These are phyloP conservation scores for Holcopasites calliopsidis DNA, from an alignment of 1,140 invertebrate species.

Conservation along the genomic window DNA sequence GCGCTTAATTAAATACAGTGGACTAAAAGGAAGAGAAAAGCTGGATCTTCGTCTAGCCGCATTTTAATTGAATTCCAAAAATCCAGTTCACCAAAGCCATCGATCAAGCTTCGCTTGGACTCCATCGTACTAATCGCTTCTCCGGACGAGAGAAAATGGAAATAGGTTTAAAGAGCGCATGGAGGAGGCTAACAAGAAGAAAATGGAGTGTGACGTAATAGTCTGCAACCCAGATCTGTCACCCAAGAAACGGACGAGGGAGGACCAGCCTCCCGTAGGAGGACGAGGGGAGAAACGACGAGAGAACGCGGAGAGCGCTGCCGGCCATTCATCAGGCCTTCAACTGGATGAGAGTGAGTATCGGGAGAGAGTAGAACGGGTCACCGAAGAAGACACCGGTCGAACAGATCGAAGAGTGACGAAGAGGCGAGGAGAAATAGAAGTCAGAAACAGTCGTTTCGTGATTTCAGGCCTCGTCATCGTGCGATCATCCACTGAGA, in stretches of 20 bases:
- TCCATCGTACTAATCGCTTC: not conserved
- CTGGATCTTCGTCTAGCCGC: no score
- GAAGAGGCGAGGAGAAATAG: not conserved
- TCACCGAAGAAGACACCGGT: constrained; percentile 29
- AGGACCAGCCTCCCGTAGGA: constrained; percentile 50
- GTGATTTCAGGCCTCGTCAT: constrained; percentile 63
- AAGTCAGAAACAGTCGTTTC: constrained; percentile 46
- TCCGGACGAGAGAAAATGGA: not conserved
- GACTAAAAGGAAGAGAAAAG: no score
- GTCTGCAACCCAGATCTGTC: constrained; percentile 74
- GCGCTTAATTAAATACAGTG: no score
- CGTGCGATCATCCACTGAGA: constrained; percentile 59
- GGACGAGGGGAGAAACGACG: constrained; percentile 36
- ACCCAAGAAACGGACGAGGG: constrained; percentile 55
- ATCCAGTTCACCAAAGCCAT: no score
- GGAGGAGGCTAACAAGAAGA: constrained; percentile 17
- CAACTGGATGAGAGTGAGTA: constrained; percentile 40
- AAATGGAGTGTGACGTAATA: constrained; percentile 59
- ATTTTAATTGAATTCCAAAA: no score
- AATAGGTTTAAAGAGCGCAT: not conserved
- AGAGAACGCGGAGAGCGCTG: constrained; percentile 16
- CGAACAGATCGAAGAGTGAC: constrained; percentile 12
- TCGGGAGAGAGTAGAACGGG: constrained; percentile 31
- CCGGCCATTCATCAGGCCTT: constrained; percentile 61
- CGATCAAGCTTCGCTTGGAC: not conserved